These are phyloP conservation scores for Miniopterus natalensis DNA, from an alignment of 2,113 vertebrate species.

Conservation along the genomic window DNA sequence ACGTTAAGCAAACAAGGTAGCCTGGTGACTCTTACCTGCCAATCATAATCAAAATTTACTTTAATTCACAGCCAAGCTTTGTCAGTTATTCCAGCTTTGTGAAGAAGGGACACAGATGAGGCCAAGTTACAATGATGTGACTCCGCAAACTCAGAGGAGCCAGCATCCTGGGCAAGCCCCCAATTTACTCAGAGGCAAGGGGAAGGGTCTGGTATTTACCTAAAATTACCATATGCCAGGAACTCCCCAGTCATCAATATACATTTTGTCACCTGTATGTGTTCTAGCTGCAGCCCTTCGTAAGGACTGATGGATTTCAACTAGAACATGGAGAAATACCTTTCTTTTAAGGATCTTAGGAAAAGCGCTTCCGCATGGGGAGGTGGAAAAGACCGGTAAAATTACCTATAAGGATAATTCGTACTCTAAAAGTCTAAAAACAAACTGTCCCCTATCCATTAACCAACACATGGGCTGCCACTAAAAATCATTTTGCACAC, in stretches of 20 bases:
- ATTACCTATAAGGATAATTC: background rate
- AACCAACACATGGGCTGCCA: background rate
- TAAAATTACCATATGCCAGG: background rate
- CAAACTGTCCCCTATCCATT: background rate
- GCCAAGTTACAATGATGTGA: background rate
- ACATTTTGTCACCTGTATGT: background rate
- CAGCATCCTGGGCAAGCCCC: background rate
- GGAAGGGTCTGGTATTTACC: background rate
- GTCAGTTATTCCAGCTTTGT: background rate
- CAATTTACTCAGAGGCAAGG: background rate
- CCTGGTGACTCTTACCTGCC: background rate
- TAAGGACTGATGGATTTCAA: background rate
- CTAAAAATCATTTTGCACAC: background rate
- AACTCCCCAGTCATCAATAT: background rate
- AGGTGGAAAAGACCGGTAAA: background rate
- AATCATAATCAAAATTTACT: background rate
- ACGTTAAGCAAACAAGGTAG: background rate
- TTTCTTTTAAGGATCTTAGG: conserved; percentile 22
- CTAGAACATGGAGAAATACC: background rate
- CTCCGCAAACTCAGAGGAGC: background rate
- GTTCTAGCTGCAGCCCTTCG: background rate
- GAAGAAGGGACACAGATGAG: background rate
- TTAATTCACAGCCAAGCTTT: background rate
- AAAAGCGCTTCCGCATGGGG: background rate
- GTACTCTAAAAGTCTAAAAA: background rate